Percentiles rank a stretch among this genome's conserved stretches.
These are phyloP conservation scores for Pelmatolapia mariae DNA, from an alignment of 2,113 vertebrate species.

Conservation along the genomic window DNA sequence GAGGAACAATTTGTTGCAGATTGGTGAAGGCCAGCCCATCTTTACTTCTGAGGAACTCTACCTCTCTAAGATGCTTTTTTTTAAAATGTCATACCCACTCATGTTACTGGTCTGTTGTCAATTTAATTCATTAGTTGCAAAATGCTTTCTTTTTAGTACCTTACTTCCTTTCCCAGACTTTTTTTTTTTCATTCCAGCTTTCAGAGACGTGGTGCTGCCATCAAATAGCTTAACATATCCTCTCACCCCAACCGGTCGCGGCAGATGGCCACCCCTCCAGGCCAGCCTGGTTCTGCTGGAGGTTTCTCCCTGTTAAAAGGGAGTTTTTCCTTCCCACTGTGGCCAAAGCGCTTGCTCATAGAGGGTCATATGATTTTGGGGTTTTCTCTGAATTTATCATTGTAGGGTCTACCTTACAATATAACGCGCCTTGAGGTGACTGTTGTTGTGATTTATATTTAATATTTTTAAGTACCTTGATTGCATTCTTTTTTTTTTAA, in stretches of 20 bases:
- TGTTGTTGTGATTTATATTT: background rate
- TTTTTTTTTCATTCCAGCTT: background rate
- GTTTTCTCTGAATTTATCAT: background rate
- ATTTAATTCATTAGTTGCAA: background rate
- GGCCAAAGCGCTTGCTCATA: background rate
- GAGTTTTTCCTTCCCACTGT: background rate
- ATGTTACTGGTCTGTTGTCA: background rate
- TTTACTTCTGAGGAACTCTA: background rate
- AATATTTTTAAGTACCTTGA: background rate
- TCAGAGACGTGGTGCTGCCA: background rate
- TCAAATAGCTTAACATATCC: background rate
- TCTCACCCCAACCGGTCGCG: background rate
- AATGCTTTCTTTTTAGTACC: background rate
- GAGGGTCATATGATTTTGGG: background rate
- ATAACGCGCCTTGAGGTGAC: background rate
- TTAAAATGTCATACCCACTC: background rate
- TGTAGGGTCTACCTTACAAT: background rate
- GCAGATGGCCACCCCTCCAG: background rate
- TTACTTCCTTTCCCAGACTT: background rate
- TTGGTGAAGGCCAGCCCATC: background rate
- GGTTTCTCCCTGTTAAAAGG: background rate
- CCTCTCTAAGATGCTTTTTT: background rate
- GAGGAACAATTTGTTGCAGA: background rate
- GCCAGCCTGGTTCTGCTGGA: background rate
- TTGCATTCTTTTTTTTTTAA: rapidly evolving